Conservation (phyloP, 2,888 invertebrate species). For the Ametastegia equiseti region DNA sequence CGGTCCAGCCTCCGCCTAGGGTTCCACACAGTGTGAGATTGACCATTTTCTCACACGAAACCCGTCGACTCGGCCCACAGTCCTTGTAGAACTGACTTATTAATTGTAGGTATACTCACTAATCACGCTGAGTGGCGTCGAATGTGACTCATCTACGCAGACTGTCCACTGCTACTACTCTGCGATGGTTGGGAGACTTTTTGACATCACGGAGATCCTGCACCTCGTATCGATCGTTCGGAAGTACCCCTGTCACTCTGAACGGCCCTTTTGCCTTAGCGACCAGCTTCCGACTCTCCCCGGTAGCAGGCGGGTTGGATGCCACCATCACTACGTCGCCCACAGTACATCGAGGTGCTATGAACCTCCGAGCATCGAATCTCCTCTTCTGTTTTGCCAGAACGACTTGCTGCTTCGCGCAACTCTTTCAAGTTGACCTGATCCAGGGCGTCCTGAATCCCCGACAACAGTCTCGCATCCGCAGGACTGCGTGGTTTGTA, state of each 20-base stretch:
- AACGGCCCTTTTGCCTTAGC: constrained; percentile 21
- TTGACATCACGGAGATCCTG: constrained; percentile 15
- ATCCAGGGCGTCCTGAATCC: constrained; percentile 26
- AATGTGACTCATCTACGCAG: constrained; percentile 2
- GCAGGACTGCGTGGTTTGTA: constrained; percentile 4
- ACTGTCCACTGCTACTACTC: constrained; percentile 3
- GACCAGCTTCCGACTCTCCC: not conserved
- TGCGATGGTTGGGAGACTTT: not conserved
- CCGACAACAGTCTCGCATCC: constrained; percentile 33
- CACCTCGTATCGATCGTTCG: constrained; percentile 26
- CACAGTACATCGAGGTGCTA: not conserved
- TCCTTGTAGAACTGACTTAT: no score
- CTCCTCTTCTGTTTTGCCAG: constrained; percentile 36
- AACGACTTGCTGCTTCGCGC: not conserved
- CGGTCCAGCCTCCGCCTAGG: no score
- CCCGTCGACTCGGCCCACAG: no score
- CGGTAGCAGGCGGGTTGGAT: not conserved
- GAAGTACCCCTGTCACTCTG: constrained; percentile 11
- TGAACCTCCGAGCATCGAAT: constrained; percentile 37
- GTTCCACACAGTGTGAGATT: no score
- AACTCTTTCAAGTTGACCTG: not conserved
- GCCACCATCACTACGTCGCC: not conserved
- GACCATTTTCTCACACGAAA: no score
- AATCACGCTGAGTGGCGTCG: not conserved
- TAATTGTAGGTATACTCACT: not conserved